Conservation (phyloP, 2,888 invertebrate species). For the Cerceris ruficornis region DNA sequence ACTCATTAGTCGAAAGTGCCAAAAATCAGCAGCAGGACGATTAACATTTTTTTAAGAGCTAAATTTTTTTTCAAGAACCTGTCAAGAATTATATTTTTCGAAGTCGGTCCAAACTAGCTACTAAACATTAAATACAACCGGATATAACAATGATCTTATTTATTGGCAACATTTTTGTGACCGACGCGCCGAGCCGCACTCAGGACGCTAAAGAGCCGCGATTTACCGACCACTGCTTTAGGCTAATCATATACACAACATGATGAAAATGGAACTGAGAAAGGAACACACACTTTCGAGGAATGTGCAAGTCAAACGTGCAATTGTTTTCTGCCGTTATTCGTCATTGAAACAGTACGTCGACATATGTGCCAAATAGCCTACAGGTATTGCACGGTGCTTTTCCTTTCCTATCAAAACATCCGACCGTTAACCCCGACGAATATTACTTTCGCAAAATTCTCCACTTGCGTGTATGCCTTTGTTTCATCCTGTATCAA, state of each 20-base stretch:
- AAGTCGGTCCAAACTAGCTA: too few species aligned
- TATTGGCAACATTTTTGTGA: too few species aligned
- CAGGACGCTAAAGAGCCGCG: too few species aligned
- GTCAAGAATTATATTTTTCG: too few species aligned
- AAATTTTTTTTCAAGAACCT: too few species aligned
- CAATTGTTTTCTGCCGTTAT: conserved; percentile 59
- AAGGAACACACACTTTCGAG: conserved; percentile 17
- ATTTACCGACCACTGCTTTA: too few species aligned
- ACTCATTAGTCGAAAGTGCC: too few species aligned
- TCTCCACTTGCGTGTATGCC: conserved; percentile 9
- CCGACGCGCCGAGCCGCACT: too few species aligned
- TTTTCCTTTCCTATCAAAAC: conserved; percentile 21
- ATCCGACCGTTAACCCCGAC: conserved; percentile 50
- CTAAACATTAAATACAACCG: too few species aligned
- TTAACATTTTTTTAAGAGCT: too few species aligned
- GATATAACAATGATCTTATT: too few species aligned
- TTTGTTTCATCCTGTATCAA: conserved; percentile 31
- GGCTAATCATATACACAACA: background rate
- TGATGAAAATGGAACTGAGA: conserved; percentile 10
- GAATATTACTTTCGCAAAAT: conserved; percentile 23
- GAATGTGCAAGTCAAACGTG: conserved; percentile 47
- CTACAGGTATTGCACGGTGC: conserved; percentile 24
- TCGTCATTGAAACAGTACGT: conserved; percentile 55
- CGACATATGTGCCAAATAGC: conserved; percentile 48
- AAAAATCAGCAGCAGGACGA: too few species aligned